Conservation (phyloP, 2,113 vertebrate species). For the Oenanthe melanoleuca region DNA sequence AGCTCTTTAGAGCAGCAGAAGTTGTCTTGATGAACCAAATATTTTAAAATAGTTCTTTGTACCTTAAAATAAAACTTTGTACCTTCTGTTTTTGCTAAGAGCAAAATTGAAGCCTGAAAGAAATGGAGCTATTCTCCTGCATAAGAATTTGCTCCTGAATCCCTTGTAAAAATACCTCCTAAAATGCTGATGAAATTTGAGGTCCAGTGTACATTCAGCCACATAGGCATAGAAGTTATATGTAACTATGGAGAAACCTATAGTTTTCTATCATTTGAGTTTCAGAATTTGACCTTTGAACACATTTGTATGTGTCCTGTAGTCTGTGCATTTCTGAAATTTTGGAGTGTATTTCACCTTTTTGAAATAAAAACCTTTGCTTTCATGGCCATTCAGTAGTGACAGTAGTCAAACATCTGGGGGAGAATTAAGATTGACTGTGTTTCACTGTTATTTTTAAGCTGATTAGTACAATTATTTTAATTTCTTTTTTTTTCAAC, state of each 20-base stretch:
- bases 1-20: background rate
- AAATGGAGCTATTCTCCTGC: background rate
- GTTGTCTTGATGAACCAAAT: background rate
- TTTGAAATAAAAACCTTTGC: background rate
- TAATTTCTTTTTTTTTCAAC: background rate
- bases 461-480: background rate
- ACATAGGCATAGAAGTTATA: background rate
- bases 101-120: background rate
- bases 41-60: background rate
- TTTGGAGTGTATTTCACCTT: background rate
- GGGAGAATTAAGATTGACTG: background rate
- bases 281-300: background rate
- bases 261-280: background rate
- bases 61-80: background rate
- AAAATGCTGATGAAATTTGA: background rate
- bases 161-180: background rate
- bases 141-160: background rate
- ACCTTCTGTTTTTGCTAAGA: background rate
- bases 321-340: background rate
- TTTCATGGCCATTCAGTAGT: background rate
- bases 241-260: background rate
- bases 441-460: background rate
- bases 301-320: rapidly evolving
- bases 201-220: background rate
- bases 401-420: background rate